These are phyloP conservation scores for Leucophenga montana DNA, from an alignment of 2,888 invertebrate genomes.

Conservation along the genomic window DNA sequence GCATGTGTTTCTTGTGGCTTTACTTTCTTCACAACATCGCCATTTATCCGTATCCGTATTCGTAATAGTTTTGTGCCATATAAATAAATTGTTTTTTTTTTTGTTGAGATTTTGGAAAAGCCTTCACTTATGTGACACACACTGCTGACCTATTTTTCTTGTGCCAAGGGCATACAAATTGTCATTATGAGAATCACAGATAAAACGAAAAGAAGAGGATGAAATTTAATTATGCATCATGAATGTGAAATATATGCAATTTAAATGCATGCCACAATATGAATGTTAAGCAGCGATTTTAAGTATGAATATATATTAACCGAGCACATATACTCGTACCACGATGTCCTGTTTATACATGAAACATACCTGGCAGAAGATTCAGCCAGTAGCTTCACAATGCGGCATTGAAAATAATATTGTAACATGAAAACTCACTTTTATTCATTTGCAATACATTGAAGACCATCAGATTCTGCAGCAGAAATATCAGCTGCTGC, in stretches of 20 bases:
- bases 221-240: conserved; percentile 10
- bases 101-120: no score
- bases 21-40: no score
- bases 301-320: neutral
- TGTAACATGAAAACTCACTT: neutral
- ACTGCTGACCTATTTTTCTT: no score
- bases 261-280: neutral
- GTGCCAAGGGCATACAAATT: no score
- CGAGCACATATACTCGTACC: neutral
- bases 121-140: no score
- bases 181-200: neutral
- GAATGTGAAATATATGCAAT: neutral
- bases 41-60: no score
- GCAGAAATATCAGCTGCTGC: neutral
- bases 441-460: conserved; percentile 15
- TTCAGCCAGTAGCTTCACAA: neutral
- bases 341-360: no score
- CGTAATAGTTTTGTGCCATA: no score
- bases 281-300: conserved; percentile 14
- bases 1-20: no score
- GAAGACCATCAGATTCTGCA: neutral
- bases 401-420: neutral
- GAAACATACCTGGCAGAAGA: no score
- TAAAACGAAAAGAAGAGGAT: neutral
- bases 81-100: no score